Evolutionary conservation across 2,113 vertebrate genomes (phyloP).

Genomic region (Gadus chalcogrammus): DNA sequence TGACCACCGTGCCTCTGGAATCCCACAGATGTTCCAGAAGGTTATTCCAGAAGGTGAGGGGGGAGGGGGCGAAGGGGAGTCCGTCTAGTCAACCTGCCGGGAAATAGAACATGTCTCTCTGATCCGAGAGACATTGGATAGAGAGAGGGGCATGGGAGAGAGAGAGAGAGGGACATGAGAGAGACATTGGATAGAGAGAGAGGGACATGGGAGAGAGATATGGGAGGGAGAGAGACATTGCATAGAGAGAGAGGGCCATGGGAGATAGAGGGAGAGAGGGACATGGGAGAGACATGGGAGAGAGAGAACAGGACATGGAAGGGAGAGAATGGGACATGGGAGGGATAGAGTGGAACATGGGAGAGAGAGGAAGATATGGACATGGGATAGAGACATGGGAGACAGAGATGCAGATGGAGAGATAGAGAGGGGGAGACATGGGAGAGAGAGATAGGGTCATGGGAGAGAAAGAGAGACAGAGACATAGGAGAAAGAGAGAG

Average conservation of each 20-base stretch:
- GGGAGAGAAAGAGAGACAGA: too few relatives aligned
- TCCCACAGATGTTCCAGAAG: conserved; percentile 23
- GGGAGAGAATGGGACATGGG: conserved; percentile 29
- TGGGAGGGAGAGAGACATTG: conserved; percentile 14
- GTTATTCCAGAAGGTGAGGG: conserved; percentile 31
- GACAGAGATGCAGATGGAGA: too few relatives aligned
- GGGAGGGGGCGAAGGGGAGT: conserved; percentile 26
- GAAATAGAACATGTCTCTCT: conserved; percentile 20
- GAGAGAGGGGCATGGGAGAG: background rate
- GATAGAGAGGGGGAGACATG: too few relatives aligned
- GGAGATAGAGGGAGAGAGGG: conserved; percentile 34
- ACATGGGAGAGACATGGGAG: conserved; percentile 18
- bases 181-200: conserved; percentile 21
- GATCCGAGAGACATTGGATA: background rate
- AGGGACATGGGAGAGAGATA: conserved; percentile 9
- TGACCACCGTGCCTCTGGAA: conserved; percentile 5
- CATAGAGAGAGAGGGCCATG: background rate
- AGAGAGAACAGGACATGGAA: conserved; percentile 5
- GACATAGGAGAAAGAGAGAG: too few relatives aligned
- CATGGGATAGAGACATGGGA: too few relatives aligned
- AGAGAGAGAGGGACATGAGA: conserved; percentile 35
- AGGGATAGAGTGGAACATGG: background rate
- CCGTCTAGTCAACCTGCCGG: conserved; percentile 32
- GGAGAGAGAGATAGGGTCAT: too few relatives aligned
- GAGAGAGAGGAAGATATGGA: too few relatives aligned